These are phyloP conservation scores for Noturus placidus DNA, from an alignment of 2,113 vertebrate genomes.

Conservation along the genomic window DNA sequence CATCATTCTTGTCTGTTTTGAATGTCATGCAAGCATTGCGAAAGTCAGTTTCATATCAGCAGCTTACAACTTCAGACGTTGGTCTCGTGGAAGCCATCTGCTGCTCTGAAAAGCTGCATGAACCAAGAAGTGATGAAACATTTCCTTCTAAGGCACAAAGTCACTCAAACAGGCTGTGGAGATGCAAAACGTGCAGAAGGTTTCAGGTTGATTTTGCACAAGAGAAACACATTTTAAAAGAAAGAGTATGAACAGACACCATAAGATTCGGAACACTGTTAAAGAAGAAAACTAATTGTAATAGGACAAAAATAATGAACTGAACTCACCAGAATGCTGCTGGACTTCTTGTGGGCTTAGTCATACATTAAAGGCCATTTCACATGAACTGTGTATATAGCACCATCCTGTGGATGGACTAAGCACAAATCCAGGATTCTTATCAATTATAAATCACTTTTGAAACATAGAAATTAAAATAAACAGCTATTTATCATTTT, in stretches of 20 bases:
- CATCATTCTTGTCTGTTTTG: not conserved
- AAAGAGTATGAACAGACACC: not conserved
- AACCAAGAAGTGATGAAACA: conserved; percentile 72
- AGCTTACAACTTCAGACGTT: conserved; percentile 72
- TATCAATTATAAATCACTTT: not conserved
- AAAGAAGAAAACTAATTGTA: not conserved
- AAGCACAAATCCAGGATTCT: not conserved
- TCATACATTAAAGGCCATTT: not conserved
- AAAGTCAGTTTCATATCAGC: conserved; percentile 1
- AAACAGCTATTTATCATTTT: not conserved
- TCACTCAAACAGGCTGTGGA: not conserved
- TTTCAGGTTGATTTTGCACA: not conserved
- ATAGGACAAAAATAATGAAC: not conserved
- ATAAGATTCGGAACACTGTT: not conserved
- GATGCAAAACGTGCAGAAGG: not conserved
- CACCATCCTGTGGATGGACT: conserved; percentile 32
- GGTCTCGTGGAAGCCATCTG: conserved; percentile 68
- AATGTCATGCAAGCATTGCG: not conserved
- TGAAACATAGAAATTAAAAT: not conserved
- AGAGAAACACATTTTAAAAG: not conserved
- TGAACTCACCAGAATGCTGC: conserved; percentile 30
- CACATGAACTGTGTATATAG: not conserved
- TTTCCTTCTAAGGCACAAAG: conserved; percentile 35
- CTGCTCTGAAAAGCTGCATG: conserved; percentile 68
- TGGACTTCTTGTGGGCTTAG: not conserved